Percentiles rank a stretch among this genome's conserved stretches.
phyloP scores from a whole-genome alignment of 2,113 vertebrate species.

The Malurus alboscapulatus region DNA sequence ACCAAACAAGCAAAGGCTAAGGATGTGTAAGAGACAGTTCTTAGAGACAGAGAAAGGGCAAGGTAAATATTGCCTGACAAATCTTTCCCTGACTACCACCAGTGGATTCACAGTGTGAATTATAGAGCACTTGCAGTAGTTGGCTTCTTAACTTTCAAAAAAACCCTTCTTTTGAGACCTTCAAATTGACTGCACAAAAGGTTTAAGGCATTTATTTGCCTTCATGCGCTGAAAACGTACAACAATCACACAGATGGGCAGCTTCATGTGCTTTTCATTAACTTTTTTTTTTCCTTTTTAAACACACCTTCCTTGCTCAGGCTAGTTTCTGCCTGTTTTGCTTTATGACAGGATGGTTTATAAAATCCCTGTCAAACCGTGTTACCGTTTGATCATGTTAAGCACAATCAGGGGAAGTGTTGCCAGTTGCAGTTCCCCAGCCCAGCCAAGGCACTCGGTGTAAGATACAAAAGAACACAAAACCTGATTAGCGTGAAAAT shows the following conservation, averaged over 20 bases:
- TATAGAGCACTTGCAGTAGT: neutral
- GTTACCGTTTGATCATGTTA: constrained; percentile 43
- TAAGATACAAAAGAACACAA: neutral
- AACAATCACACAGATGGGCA: constrained; percentile 24
- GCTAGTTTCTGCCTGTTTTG: constrained; percentile 30
- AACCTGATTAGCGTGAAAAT: constrained; percentile 16
- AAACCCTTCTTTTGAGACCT: neutral
- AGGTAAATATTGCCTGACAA: neutral
- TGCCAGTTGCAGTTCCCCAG: constrained; percentile 19
- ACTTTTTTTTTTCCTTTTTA: neutral
- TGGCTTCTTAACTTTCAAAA: neutral
- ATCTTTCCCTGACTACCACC: neutral
- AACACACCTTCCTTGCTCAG: constrained; percentile 33
- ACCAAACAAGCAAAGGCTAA: neutral
- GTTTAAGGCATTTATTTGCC: constrained; percentile 15
- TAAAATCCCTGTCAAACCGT: constrained; percentile 31
- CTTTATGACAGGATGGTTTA: constrained; percentile 39
- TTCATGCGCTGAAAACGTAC: neutral
- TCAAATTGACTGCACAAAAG: neutral
- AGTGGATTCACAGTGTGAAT: neutral
- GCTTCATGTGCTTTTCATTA: constrained; percentile 37
- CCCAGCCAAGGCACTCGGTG: constrained; percentile 27
- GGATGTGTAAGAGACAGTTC: neutral
- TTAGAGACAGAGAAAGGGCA: neutral
- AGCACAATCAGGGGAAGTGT: constrained; percentile 36